Evolutionary conservation across 2,797 vertebrate species (phyloP).

Genomic region (Tenualosa thibaudeaui): DNA sequence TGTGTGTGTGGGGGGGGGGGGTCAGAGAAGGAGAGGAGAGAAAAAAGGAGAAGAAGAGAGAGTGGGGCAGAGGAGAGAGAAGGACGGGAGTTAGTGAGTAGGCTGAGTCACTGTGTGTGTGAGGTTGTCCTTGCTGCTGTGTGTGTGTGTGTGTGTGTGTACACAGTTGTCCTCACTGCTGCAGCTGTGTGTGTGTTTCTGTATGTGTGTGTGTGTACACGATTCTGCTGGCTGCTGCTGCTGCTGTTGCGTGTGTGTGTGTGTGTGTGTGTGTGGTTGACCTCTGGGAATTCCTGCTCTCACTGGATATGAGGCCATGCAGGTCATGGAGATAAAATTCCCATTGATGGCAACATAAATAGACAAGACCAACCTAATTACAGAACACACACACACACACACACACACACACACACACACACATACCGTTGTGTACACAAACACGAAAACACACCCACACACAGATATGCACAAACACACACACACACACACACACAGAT

Average conservation of each 20-base stretch:
- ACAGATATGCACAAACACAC: no score
- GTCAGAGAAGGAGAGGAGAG: not conserved
- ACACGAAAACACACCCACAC: no score
- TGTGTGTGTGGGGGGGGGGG: not conserved
- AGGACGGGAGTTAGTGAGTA: not conserved
- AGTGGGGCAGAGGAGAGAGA: not conserved
- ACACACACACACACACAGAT: no score
- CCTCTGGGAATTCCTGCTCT: not conserved
- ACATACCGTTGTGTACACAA: not conserved
- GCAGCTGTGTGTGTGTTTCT: no score
- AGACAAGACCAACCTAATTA: conserved; percentile 6
- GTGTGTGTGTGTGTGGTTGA: no score
- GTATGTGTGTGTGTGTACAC: no score
- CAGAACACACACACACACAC: not conserved
- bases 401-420: not conserved
- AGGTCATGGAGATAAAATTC: conserved; percentile 56
- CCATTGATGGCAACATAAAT: conserved; percentile 53
- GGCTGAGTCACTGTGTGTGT: not conserved
- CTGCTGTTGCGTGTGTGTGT: no score
- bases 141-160: no score
- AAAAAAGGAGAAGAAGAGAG: not conserved
- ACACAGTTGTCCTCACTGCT: no score
- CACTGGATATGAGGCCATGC: conserved; percentile 41
- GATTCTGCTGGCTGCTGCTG: no score
- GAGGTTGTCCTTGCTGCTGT: not conserved